Conservation (phyloP, 2,113 vertebrate genomes). For the Actenoides lindsayi region DNA sequence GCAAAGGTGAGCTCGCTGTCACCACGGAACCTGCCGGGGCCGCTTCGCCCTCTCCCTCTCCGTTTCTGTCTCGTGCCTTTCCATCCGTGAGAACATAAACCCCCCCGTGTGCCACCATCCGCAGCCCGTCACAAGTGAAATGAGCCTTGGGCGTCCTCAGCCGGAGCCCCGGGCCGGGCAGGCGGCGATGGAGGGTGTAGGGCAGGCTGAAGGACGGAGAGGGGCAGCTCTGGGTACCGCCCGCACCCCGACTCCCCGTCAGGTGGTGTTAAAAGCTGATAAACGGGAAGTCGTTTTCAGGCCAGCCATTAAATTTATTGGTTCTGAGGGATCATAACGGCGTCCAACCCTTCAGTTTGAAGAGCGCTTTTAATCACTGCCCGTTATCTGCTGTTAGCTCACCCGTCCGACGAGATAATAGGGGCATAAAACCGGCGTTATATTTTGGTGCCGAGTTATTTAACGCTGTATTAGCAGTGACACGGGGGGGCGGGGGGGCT, state of each 20-base stretch:
- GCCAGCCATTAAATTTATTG: not conserved
- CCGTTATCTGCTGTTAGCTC: not conserved
- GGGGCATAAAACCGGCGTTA: not conserved
- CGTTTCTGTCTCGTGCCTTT: not conserved
- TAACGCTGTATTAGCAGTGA: not conserved
- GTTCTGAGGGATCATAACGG: not conserved
- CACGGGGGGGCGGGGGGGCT: not conserved
- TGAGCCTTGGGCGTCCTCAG: not conserved
- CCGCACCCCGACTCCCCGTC: not conserved
- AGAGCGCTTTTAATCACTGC: conserved; percentile 31
- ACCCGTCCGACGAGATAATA: fast-evolving
- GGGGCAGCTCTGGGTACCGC: not conserved
- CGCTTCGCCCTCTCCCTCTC: not conserved
- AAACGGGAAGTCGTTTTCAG: not conserved
- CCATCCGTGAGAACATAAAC: not conserved
- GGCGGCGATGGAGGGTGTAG: not conserved
- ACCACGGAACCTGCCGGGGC: not conserved
- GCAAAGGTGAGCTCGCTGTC: conserved; percentile 91
- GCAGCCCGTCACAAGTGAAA: fast-evolving
- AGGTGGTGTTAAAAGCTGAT: not conserved
- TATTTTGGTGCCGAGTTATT: not conserved
- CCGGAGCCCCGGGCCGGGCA: not conserved
- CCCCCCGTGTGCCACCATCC: fast-evolving
- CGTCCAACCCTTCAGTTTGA: conserved; percentile 13
- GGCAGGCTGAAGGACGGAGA: not conserved